Percentiles rank a stretch among this genome's conserved stretches.
Evolutionary conservation across 2,888 invertebrate species (phyloP).

Genomic region (Patella caerulea): DNA sequence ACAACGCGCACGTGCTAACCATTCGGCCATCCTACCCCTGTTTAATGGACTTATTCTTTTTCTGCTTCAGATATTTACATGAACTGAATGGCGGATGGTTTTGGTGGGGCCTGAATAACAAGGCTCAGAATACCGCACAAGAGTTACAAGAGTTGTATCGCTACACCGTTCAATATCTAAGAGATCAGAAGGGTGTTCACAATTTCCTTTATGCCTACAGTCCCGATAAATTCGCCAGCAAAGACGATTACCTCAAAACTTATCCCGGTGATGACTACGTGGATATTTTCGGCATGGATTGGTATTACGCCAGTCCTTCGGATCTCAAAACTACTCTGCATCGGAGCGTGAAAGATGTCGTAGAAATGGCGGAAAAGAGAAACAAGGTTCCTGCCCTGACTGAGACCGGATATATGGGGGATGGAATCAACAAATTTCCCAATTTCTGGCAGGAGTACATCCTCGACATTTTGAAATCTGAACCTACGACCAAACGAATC

Average conservation of each 20-base stretch:
- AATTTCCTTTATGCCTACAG: slow-evolving; percentile 41
- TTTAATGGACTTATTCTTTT: no score
- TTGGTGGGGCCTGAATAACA: background rate
- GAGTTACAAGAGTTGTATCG: slow-evolving; percentile 35
- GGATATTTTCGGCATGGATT: slow-evolving; percentile 37
- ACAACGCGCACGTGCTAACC: no score
- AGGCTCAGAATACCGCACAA: slow-evolving; percentile 28
- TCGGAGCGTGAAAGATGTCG: slow-evolving; percentile 19
- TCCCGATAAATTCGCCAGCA: slow-evolving; percentile 27
- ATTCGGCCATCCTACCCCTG: no score
- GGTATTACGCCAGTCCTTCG: slow-evolving; percentile 30
- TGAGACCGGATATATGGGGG: slow-evolving; percentile 32
- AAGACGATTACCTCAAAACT: slow-evolving; percentile 29
- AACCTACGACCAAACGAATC: slow-evolving; percentile 21
- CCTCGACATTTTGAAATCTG: slow-evolving; percentile 26
- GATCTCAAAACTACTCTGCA: slow-evolving; percentile 13
- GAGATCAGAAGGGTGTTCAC: slow-evolving; percentile 36
- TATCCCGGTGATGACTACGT: slow-evolving; percentile 40
- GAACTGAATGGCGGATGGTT: slow-evolving; percentile 26
- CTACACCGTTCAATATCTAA: slow-evolving; percentile 33
- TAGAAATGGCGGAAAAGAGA: slow-evolving; percentile 30
- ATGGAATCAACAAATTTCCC: slow-evolving; percentile 28
- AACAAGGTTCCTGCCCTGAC: slow-evolving; percentile 38
- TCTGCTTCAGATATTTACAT: slow-evolving; percentile 40
- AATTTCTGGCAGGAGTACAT: slow-evolving; percentile 37